Evolutionary conservation across 2,888 invertebrate species (phyloP).

Genomic region (Adelognathus sp.): DNA sequence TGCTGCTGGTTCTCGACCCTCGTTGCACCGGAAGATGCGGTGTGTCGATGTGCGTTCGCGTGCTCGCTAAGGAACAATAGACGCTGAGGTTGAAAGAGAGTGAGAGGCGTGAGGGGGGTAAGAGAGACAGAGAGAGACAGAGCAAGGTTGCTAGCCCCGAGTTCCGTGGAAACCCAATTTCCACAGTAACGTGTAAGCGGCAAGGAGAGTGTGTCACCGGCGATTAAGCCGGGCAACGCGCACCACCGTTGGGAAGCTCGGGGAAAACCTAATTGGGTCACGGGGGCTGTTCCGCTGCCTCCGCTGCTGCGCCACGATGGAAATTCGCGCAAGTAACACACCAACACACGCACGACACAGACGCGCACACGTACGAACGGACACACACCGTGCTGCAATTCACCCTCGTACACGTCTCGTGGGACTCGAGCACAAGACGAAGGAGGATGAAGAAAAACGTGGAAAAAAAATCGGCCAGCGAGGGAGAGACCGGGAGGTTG

Average conservation of each 20-base stretch:
- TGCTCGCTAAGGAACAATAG: not conserved
- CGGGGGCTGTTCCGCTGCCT: slow-evolving; percentile 54
- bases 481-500: slow-evolving; percentile 56
- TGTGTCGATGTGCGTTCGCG: not conserved
- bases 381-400: not conserved
- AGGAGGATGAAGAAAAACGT: too few relatives aligned
- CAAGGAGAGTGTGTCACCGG: slow-evolving; percentile 62
- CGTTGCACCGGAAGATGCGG: not conserved
- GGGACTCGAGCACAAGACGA: too few relatives aligned
- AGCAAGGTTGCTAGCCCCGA: slow-evolving; percentile 9
- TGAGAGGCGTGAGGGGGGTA: not conserved
- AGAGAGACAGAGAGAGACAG: not conserved
- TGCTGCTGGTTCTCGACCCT: not conserved
- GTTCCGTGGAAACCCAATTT: slow-evolving; percentile 60
- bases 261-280: slow-evolving; percentile 75
- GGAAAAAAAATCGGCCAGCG: slow-evolving; percentile 55
- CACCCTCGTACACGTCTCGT: too few relatives aligned
- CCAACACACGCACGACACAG: slow-evolving; percentile 1
- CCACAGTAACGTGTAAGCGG: slow-evolving; percentile 57
- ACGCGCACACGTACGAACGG: not conserved
- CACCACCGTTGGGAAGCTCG: slow-evolving; percentile 58
- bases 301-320: slow-evolving; percentile 65
- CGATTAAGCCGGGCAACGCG: slow-evolving; percentile 63
- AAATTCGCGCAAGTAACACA: slow-evolving; percentile 70
- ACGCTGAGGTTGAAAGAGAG: not conserved